Conservation (phyloP, 2,888 invertebrate species). For the Nomada flava region DNA sequence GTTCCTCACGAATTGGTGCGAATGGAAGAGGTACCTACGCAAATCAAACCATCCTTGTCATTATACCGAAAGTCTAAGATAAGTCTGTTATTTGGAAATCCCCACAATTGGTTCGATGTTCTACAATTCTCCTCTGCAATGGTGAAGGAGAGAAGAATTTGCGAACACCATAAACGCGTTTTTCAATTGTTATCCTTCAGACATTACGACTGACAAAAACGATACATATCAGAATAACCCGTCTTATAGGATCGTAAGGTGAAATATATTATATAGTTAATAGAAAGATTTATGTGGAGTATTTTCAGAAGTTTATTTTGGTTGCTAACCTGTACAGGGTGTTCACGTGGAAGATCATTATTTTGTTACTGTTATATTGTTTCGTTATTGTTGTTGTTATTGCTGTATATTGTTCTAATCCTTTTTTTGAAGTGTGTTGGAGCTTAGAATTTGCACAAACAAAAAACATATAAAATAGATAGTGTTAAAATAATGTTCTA, state of each 20-base stretch:
- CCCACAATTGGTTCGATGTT: constrained; percentile 45
- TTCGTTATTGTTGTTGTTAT: background rate
- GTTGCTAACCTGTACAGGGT: constrained; percentile 32
- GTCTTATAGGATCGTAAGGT: constrained; percentile 57
- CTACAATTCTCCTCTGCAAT: constrained; percentile 19
- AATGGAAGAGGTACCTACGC: constrained; percentile 36
- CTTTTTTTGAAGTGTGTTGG: background rate
- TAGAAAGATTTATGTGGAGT: constrained; percentile 8
- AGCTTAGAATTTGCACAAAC: constrained; percentile 6
- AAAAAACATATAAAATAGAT: too few relatives aligned
- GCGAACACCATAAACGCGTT: constrained; percentile 34
- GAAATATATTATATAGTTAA: constrained; percentile 37
- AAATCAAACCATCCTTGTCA: constrained; percentile 57
- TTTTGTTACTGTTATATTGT: background rate
- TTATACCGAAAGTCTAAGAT: constrained; percentile 40
- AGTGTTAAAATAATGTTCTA: too few relatives aligned
- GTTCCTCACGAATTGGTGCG: constrained; percentile 35
- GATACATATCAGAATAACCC: constrained; percentile 69
- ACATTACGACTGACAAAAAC: constrained; percentile 65
- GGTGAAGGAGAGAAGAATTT: background rate
- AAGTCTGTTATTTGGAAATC: constrained; percentile 59
- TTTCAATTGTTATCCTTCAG: constrained; percentile 51
- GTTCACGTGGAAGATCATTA: background rate
- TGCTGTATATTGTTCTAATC: too few relatives aligned
- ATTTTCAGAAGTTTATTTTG: constrained; percentile 9